Base-by-base conservation (phyloP, 2,888 invertebrate genomes). In the Tanaodytes sp. region DNA sequence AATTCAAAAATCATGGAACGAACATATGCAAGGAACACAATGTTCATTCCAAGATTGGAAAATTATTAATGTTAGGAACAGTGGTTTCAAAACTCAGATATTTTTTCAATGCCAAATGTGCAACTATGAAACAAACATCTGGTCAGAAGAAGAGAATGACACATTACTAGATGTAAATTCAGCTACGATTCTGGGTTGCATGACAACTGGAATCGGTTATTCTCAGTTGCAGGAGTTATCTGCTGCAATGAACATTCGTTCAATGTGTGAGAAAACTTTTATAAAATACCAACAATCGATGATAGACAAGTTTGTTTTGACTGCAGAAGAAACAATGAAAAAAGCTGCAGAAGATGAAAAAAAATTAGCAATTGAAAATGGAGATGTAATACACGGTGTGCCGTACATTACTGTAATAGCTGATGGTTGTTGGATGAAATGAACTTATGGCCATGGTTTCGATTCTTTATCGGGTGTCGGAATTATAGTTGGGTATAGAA, bases 381-480 rank as follows among this genome's bases (percentile, higher is more conserved):
- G 19, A 11, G 40, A 40, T 2, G 14, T 40, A n/a, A 40, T 40
- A 9, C 9, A 40, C n/a, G n/a, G n/a, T n/a, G n/a, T n/a, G n/a
- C n/a, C n/a, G n/a, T n/a, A n/a, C n/a, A n/a, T n/a, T n/a, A n/a
- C 40, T 19, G 71, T 75, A 2, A 40, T 73, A 5, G 51, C 54
- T 1, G 75, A 76, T 58, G 73, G 72, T 6, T 58, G 66, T 20
- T 77, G 73, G 74, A 54, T 71, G 58, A 76, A 67, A n/a, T 54
- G 74, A 39, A 69, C 68, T 2, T 76, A 76, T 36, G 58, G 63
- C 1, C 62, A 12, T 0, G 49, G 46, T 2, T 73, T 70, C 27
- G 62, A 76, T 55, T 75, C 75, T 6, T 36, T 42, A 6, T 71
- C 73, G 16, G 74, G 74, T 11, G 23, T 66, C 2, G 73, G 65